Evolutionary conservation across 2,113 vertebrate genomes (phyloP), one percentile per base, ranked within the genome.

Genomic region (Ariopsis seemanni): DNA sequence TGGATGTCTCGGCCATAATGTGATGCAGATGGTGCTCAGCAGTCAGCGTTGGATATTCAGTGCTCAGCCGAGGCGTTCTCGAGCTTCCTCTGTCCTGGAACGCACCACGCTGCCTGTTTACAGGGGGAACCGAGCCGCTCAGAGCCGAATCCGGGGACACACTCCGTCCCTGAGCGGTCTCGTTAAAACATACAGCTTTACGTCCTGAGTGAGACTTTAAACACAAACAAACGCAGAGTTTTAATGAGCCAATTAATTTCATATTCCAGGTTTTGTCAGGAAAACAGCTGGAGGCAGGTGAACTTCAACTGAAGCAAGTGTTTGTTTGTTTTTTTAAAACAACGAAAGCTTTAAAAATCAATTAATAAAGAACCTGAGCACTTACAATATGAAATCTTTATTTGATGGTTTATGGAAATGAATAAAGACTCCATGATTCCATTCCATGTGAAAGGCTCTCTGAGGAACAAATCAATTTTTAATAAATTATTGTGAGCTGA

Each of bases 1-100:
- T 65, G 42, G 9, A n/a, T 67, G 22, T 0, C 11, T 7, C 50
- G 83, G 89, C 86, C 87, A 86, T 95, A 94, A 95, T 94, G 90
- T 90, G 90, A 91, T 87, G 48, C 94, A 95, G 93, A 94, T 94
- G 93, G 90, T 0, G 83, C 90, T 89, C 91, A 92, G 92, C 89
- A 91, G 91, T 93, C 88, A 90, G 89, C 90, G 88, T 90, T 91
- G 85, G 86, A 93, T 90, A 90, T 88, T 52, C 63, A 71, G 60
- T 9, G 10, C 4, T 77, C 42, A 42, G 34, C 58, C 48, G 34
- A 48, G 72, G 62, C n/a, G 22, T 69, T 55, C n/a, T 48, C n/a
- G 25, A 63, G 58, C 80, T 60, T 12, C 18, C 25, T 80, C 85
- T 82, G 79, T 82, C 78, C 75, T 58, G 74, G 55, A 85, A 87